Conservation (phyloP, 2,797 vertebrate species). For the Triplophysa bombifrons region DNA sequence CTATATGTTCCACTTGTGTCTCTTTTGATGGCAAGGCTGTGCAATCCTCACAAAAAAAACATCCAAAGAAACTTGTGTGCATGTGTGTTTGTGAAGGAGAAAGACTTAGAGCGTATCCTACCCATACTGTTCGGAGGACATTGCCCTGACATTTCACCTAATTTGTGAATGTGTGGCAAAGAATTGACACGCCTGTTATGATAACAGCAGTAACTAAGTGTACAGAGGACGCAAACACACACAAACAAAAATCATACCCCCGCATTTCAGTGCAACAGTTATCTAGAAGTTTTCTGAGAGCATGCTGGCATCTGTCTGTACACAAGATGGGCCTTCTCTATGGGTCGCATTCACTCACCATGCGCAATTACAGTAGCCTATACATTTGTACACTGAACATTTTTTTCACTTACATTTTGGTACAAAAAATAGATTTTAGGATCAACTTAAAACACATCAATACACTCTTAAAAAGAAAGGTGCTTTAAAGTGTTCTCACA, state of each 20-base stretch:
- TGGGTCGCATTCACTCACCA: constrained; percentile 22
- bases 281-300: constrained; percentile 58
- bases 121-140: constrained; percentile 25
- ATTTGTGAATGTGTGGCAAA: constrained; percentile 19
- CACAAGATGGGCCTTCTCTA: constrained; percentile 18
- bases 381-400: background rate
- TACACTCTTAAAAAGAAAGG: background rate
- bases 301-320: constrained; percentile 36
- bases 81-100: background rate
- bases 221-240: constrained; percentile 2
- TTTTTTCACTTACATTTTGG: background rate
- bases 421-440: background rate
- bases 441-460: background rate
- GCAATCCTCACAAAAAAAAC: background rate
- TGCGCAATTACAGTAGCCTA: constrained; percentile 17
- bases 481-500: too few species aligned
- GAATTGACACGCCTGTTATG: constrained; percentile 35
- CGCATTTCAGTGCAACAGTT: constrained; percentile 43
- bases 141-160: constrained; percentile 39
- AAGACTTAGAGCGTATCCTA: background rate
- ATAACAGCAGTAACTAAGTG: constrained; percentile 35
- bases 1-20: background rate
- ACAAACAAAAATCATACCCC: constrained; percentile 8
- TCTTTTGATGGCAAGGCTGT: constrained; percentile 28
- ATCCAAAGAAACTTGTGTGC: background rate